phyloP scores from a whole-genome alignment of 1,140 invertebrate species.

The Drosophila mayri region DNA sequence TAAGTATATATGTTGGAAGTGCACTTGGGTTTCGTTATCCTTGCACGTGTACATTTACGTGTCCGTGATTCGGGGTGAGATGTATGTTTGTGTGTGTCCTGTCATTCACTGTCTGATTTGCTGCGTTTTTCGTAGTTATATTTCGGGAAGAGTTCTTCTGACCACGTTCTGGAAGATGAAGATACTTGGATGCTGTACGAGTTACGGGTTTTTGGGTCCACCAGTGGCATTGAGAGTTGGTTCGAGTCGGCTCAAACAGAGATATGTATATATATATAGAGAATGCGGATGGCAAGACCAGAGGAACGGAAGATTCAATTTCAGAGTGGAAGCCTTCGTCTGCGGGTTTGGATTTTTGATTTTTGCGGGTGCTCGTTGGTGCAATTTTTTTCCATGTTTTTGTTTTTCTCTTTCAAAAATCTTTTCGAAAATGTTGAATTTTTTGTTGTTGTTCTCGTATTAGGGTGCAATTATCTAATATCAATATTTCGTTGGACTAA shows the following conservation, averaged over 20 bases:
- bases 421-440: constrained; percentile 54
- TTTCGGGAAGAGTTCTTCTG: constrained; percentile 18
- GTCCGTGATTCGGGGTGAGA: constrained; percentile 43
- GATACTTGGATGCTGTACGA: constrained; percentile 41
- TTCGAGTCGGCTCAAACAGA: constrained; percentile 37
- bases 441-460: constrained; percentile 22
- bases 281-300: constrained; percentile 45
- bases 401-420: constrained; percentile 35
- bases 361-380: constrained; percentile 33
- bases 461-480: constrained; percentile 72
- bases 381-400: constrained; percentile 1
- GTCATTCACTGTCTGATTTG: constrained; percentile 38
- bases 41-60: constrained; percentile 19
- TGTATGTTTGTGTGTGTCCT: constrained; percentile 38
- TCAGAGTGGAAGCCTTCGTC: constrained; percentile 65
- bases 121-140: constrained; percentile 42
- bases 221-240: constrained; percentile 73
- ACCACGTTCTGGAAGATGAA: constrained; percentile 53
- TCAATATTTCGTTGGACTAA: constrained; percentile 59
- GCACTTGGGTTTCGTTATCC: constrained; percentile 69
- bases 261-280: background rate
- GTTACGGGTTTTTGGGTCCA: constrained; percentile 50
- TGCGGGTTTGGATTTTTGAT: constrained; percentile 5
- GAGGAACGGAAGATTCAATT: constrained; percentile 66
- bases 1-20: constrained; percentile 66